Evolutionary conservation across 2,888 invertebrate species (phyloP).

Genomic region (Penaeus monodon): DNA sequence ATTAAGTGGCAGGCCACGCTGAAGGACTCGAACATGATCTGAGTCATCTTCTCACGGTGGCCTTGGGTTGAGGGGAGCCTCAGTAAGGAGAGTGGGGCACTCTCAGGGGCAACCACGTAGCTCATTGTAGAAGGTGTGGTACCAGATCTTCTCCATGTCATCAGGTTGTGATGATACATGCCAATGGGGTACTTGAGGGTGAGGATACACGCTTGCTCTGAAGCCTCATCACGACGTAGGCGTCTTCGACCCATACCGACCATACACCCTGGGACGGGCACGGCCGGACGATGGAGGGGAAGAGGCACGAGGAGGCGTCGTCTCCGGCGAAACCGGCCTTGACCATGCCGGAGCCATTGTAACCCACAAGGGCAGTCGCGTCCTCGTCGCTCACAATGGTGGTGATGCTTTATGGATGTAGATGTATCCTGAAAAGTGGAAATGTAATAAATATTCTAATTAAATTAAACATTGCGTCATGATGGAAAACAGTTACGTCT

Average conservation of each 20-base stretch:
- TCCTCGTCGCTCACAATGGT: constrained; percentile 89
- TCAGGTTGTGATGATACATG: constrained; percentile 86
- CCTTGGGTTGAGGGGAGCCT: no score
- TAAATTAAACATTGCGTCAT: no score
- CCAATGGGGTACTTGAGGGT: constrained; percentile 74
- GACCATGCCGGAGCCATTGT: constrained; percentile 94
- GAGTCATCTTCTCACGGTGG: no score
- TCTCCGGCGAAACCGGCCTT: constrained; percentile 94
- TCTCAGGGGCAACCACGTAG: constrained; percentile 95
- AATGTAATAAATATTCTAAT: no score
- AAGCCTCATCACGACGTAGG: constrained; percentile 93
- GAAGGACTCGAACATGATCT: no score
- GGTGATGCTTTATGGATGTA: no score
- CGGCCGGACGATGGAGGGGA: constrained; percentile 90
- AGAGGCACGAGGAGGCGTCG: constrained; percentile 87
- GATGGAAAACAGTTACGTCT: no score
- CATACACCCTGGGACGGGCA: constrained; percentile 82
- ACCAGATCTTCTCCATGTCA: constrained; percentile 99
- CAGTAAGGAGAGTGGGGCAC: constrained; percentile 91
- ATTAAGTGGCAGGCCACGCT: no score
- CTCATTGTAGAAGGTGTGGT: constrained; percentile 98
- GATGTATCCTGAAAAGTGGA: no score
- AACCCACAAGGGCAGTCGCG: constrained; percentile 80
- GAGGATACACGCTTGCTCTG: constrained; percentile 81
- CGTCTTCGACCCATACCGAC: constrained; percentile 98